These are phyloP conservation scores for Macquaria australasica DNA, from an alignment of 2,113 vertebrate genomes.

Conservation along the genomic window DNA sequence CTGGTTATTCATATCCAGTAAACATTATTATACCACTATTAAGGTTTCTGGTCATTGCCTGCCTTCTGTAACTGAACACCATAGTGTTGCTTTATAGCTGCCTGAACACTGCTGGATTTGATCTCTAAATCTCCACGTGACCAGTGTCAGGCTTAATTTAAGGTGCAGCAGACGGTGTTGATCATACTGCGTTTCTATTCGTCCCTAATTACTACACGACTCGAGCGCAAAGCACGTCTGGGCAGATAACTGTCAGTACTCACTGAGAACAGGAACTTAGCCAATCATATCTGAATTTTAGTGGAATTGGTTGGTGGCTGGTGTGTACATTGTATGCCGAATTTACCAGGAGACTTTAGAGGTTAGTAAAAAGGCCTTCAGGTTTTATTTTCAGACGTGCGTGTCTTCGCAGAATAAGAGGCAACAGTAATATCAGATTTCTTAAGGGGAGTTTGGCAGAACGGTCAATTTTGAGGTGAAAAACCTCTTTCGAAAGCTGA, in stretches of 20 bases:
- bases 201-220: background rate
- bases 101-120: background rate
- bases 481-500: rapidly evolving
- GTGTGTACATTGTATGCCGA: background rate
- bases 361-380: background rate
- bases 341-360: background rate
- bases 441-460: background rate
- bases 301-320: background rate
- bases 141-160: background rate
- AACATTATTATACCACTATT: no score
- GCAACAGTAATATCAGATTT: background rate
- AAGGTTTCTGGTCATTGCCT: background rate
- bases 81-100: no score
- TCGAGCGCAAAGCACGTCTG: no score
- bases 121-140: background rate
- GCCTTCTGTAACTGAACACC: background rate
- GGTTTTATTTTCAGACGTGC: background rate
- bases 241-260: background rate
- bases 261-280: background rate
- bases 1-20: background rate
- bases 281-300: background rate
- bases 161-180: background rate
- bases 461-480: background rate
- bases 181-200: background rate
- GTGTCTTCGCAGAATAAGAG: rapidly evolving